Evolutionary conservation across 2,113 vertebrate genomes (phyloP), one percentile per base, ranked within the genome.

Genomic region (Aythya baeri): DNA sequence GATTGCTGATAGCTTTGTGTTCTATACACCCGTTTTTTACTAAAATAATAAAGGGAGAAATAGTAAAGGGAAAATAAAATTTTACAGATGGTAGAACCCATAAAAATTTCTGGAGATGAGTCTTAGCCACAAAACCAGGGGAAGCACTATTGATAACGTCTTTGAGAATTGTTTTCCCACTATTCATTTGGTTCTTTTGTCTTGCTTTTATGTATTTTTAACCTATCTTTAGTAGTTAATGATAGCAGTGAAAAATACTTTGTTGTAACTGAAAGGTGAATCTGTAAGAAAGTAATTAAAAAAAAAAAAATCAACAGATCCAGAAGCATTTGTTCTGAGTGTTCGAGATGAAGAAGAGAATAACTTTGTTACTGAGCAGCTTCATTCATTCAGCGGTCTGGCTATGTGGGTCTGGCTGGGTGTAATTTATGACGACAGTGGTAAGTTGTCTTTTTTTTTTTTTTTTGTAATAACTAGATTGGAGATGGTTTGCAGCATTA

Each of bases 341-440:
- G 98, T 99, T 95, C 97, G 99, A 91, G 97, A 99, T 92, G 98
- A 97, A 76, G 95, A 98, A 29, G 99, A 99, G 96, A 99, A 99
- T 70, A 79, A 97, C 49, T 99, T 99, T 58, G 96, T 99, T 83
- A 97, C 62, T 63, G 96, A 98, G 46, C 98, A 99, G 74, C 98
- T 99, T 54, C 50, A 92, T 17, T 97, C 98, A 1, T 99, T 98
- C 95, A 94, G 97, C 12, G 97, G 97, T 41, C 92, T 99, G 94
- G 99, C 97, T 26, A 96, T 95, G 5, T 99, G 98, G 98, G 98
- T 99, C 27, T 98, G 98, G 98, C 96, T 99, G 79, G 99, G 99
- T 46, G 61, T 99, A 71, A 96, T 96, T 97, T 98, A 98, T 84
- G 98, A 99, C 62, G 49, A 85, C 14, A 94, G 57, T 3, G 98